Evolutionary conservation across 2,797 vertebrate species (phyloP).

Genomic region (Galagoides demidoff): DNA sequence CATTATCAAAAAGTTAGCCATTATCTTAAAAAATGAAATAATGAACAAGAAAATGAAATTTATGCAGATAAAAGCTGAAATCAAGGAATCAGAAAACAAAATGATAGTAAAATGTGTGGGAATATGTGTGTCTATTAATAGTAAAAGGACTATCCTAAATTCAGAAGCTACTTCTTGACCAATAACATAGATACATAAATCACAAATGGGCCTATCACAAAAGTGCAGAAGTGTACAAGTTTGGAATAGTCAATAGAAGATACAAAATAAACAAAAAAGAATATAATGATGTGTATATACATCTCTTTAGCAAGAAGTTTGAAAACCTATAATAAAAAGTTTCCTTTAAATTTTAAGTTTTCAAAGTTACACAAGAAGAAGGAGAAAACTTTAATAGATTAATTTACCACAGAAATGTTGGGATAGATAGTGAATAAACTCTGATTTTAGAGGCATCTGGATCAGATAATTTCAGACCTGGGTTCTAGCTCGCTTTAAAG

Average conservation of each 20-base stretch:
- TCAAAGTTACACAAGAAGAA: not conserved
- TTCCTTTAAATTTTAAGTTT: slow-evolving; percentile 27
- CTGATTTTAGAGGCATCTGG: not conserved
- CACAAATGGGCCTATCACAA: too few species aligned
- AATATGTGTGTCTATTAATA: not conserved
- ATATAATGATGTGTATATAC: not conserved
- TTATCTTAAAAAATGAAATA: slow-evolving; percentile 8
- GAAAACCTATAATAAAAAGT: slow-evolving; percentile 34
- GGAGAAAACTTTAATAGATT: not conserved
- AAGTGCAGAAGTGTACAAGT: too few species aligned
- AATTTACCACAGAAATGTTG: not conserved
- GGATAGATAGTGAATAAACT: not conserved
- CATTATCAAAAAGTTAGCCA: not conserved
- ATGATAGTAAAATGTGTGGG: not conserved
- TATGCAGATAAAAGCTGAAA: slow-evolving; percentile 29
- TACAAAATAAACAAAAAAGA: not conserved
- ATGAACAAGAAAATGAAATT: not conserved
- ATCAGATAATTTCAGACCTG: not conserved
- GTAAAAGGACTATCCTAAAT: not conserved
- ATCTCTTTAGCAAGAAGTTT: not conserved
- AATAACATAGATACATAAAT: too few species aligned
- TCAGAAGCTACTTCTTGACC: too few species aligned
- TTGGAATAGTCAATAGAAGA: not conserved
- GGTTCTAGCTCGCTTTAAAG: slow-evolving; percentile 8
- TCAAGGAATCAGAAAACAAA: slow-evolving; percentile 11